A percentile compares a stretch with the other conserved stretches of the same genome.
phyloP scores from a whole-genome alignment of 2,113 vertebrate genomes.

The Hoplias malabaricus region DNA sequence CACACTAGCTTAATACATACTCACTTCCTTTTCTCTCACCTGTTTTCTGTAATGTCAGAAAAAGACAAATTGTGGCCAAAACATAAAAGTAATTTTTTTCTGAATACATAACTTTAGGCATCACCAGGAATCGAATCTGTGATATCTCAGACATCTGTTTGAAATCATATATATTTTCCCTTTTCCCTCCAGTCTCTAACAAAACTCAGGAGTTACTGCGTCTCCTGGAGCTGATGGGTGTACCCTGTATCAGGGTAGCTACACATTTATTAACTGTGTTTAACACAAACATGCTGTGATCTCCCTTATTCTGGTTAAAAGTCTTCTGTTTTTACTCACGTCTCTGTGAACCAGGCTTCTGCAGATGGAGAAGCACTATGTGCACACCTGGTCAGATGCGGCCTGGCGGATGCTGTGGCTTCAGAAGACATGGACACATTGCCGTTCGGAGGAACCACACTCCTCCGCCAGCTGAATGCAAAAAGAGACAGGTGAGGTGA shows the following conservation, averaged over 20 bases:
- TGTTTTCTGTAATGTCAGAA: too few species aligned
- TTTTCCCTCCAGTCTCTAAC: conserved; percentile 57
- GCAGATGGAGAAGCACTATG: conserved; percentile 79
- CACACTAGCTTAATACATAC: too few species aligned
- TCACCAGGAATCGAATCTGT: too few species aligned
- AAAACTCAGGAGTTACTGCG: conserved; percentile 62
- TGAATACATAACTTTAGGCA: too few species aligned
- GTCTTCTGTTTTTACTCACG: background rate
- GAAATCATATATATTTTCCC: background rate
- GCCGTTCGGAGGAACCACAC: conserved; percentile 71
- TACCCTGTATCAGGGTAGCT: conserved; percentile 68
- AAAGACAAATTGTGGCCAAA: too few species aligned
- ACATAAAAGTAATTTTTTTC: too few species aligned
- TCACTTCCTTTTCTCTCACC: too few species aligned
- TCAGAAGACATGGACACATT: conserved; percentile 85
- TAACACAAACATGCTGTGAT: too few species aligned
- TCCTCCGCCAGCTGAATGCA: conserved; percentile 75
- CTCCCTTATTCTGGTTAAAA: background rate
- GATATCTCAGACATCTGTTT: background rate
- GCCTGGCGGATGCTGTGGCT: conserved; percentile 71
- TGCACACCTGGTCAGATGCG: conserved; percentile 68
- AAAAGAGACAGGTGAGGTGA: conserved; percentile 65
- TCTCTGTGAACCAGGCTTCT: conserved; percentile 66
- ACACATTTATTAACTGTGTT: background rate
- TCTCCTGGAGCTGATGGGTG: conserved; percentile 73